Percentiles rank a stretch among this genome's conserved stretches.
Conservation (phyloP, 2,888 invertebrate species). For the Molanna angustata region DNA sequence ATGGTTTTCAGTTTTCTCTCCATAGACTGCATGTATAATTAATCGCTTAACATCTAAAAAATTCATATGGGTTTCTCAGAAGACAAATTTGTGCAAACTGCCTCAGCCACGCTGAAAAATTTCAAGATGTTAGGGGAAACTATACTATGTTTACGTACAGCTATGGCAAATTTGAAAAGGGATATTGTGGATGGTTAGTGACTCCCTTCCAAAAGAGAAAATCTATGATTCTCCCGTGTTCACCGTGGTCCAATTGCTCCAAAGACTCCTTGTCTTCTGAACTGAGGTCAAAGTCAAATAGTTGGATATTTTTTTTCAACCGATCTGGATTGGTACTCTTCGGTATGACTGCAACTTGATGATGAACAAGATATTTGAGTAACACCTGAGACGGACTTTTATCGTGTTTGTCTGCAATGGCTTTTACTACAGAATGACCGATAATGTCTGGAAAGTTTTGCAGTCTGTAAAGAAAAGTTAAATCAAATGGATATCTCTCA, state of each 20-base stretch:
- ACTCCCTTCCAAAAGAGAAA: conserved; percentile 66
- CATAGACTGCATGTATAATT: too few relatives aligned
- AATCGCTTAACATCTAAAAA: too few relatives aligned
- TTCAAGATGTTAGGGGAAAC: too few relatives aligned
- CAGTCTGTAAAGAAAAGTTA: conserved; percentile 41
- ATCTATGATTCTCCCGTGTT: conserved; percentile 64
- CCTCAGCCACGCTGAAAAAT: too few relatives aligned
- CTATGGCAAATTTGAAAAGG: too few relatives aligned
- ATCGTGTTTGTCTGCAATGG: conserved; percentile 56
- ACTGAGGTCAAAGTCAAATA: conserved; percentile 62
- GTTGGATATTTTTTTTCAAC: conserved; percentile 66
- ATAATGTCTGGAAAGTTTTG: conserved; percentile 61
- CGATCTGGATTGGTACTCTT: conserved; percentile 71
- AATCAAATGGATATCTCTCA: background rate
- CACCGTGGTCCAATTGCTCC: conserved; percentile 59
- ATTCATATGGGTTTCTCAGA: too few relatives aligned
- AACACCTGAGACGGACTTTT: conserved; percentile 70
- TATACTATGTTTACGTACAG: too few relatives aligned
- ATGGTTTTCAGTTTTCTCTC: too few relatives aligned
- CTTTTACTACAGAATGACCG: conserved; percentile 55
- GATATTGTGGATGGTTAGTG: conserved; percentile 68
- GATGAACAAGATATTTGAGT: conserved; percentile 66
- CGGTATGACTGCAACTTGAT: conserved; percentile 69
- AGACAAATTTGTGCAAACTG: too few relatives aligned
- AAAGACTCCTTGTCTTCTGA: conserved; percentile 55